phyloP scores from a whole-genome alignment of 2,888 invertebrate genomes.

The Lithophane leautieri region DNA sequence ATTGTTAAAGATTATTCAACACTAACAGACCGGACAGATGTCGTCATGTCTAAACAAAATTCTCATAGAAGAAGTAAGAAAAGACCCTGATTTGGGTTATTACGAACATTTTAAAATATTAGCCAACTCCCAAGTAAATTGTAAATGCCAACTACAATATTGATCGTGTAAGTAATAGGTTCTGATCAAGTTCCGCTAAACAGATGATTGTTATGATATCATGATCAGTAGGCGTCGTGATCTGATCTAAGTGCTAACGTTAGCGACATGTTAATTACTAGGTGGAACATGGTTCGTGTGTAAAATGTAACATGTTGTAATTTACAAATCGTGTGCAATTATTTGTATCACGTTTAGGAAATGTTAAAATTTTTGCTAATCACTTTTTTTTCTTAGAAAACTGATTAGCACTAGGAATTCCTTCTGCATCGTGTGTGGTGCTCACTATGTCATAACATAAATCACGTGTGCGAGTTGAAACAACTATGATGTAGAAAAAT shows the following conservation, averaged over 20 bases:
- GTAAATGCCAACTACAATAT: conserved; percentile 7
- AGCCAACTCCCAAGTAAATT: not conserved
- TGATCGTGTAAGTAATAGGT: conserved; percentile 16
- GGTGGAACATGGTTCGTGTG: conserved; percentile 8
- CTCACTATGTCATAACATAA: not conserved
- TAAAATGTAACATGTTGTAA: conserved; percentile 22
- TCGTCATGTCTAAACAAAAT: not conserved
- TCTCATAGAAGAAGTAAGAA: not conserved
- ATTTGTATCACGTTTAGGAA: conserved; percentile 49
- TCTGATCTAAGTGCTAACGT: conserved; percentile 36
- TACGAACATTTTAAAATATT: too few relatives aligned
- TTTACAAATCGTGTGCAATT: conserved; percentile 20
- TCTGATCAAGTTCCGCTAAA: conserved; percentile 32
- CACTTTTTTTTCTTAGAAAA: not conserved
- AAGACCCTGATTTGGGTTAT: not conserved
- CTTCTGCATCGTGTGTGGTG: not conserved
- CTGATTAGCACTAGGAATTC: not conserved
- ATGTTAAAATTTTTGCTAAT: not conserved
- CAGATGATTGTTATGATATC: conserved; percentile 13
- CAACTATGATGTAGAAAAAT: not conserved
- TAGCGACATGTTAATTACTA: conserved; percentile 11
- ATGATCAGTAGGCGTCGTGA: conserved; percentile 37
- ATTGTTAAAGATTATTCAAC: not conserved
- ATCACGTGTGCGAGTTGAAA: not conserved
- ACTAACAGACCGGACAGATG: too few relatives aligned